Evolutionary conservation across 2,888 invertebrate genomes (phyloP), one percentile per base, ranked within the genome.

Genomic region (Cerceris rybyensis): DNA sequence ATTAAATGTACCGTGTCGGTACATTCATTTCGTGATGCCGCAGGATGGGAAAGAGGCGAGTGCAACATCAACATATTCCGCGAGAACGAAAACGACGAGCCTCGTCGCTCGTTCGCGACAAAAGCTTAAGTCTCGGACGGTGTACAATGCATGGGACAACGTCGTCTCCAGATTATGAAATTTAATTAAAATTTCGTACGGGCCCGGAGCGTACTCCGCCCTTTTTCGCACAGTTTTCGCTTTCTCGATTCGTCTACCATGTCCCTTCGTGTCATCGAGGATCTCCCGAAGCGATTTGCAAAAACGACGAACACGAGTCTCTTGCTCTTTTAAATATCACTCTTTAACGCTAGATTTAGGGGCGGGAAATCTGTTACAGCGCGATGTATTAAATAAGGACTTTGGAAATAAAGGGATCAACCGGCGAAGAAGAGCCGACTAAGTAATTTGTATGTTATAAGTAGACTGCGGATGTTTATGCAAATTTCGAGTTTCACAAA

Each of bases 121-220:
- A 84, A 84, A 73, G 82, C 81, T 84, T 76, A 80, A 85, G 85
- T 83, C 80, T 68, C 70, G 67, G 64, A 59, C 55, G 28, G 54
- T 60, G 64, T 64, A 82, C 77, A 82, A 82, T 83, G 65, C 65
- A 70, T 69, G 76, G 71, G 83, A 77, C 82, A 72, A 63, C 81
- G 79, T 80, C 81, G 77, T 80, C 78, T 80, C 82, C 70, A 72
- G 84, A 87, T 86, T 81, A 78, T 78, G 85, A 86, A 87, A 88
- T 89, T 87, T 89, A 86, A 88, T 89, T 88, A 88, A 89, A 88
- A 89, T 87, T 87, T 88, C 83, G 82, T 79, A 75, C 80, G 70
- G 63, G 49, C 69, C 58, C 54, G 61, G 43, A 70, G 70, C 73
- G 71, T 50, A 9, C 46, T n/a, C 16, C 42, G 49, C 8, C 52